Evolutionary conservation across 30 jellyfish, hydroid and myxozoan genomes (phyloP), one percentile per base, ranked within the genome.

Genomic region (Aurelia sp.): DNA sequence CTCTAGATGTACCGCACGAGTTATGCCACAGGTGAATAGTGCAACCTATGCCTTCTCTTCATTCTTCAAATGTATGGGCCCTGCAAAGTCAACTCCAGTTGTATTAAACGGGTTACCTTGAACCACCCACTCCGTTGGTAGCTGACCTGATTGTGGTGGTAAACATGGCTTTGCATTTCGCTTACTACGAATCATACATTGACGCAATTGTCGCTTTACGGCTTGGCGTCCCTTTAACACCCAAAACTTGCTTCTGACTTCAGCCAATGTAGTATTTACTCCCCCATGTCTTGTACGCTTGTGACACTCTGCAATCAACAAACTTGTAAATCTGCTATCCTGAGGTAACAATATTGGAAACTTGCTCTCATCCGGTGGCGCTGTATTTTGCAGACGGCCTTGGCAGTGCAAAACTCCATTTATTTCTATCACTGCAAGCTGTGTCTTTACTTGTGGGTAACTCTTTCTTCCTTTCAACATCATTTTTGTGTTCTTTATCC

Each of bases 271-370:
- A 13, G 47, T 62, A 77, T 33, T 62, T 23, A 62, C 79, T 48
- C 88, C 88, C 44, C 82, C 79, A 31, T 60, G 88, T 18, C 64
- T 17, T 16, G 73, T 44, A 2, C 88, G 88, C 79, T 57, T 62
- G 44, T 77, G 88, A 48, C 73, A 62, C 19, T 6, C 71, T 30
- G 78, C 52, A 58, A 77, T 62, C 79, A 77, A 62, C 88, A 77
- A 77, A 27, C 48, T 30, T 77, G 88, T 37, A 19, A 48, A 57
- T 48, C 61, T 31, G 51, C 86, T 74, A 57, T 48, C 88, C 40
- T 77, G 48, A 20, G 88, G 88, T 61, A 77, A 77, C 35, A 77
- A 57, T 60, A 77, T 62, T 57, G 88, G 88, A 62, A 19, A 62
- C 67, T 77, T 77, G 71, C 73, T 62, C 9, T 62, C 83, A 13